Evolutionary conservation across 2,888 invertebrate species (phyloP).

Genomic region (Morinoia aosen): DNA sequence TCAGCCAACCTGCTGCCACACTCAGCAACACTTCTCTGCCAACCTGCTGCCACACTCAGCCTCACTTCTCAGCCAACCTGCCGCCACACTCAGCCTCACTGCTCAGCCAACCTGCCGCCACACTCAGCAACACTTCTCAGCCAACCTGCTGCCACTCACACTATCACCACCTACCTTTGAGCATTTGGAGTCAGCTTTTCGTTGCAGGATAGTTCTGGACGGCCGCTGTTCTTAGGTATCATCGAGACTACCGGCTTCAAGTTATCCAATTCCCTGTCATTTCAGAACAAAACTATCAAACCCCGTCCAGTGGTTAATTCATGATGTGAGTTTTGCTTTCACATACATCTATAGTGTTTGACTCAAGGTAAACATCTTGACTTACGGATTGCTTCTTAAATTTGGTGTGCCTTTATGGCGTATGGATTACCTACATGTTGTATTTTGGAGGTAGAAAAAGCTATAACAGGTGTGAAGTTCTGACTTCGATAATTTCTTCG

Average conservation of each 20-base stretch:
- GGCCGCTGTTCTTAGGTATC: background rate
- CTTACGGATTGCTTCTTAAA: background rate
- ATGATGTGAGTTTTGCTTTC: background rate
- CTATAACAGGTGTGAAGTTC: too few relatives aligned
- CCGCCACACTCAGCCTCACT: background rate
- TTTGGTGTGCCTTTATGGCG: too few relatives aligned
- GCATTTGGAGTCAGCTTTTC: background rate
- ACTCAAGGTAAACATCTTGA: background rate
- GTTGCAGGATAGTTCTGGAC: background rate
- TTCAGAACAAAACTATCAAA: background rate
- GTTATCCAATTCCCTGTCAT: background rate
- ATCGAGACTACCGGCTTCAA: background rate
- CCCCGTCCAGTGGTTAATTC: background rate
- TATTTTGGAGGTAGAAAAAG: too few relatives aligned
- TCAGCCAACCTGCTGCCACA: conserved; percentile 20
- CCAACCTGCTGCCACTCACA: background rate
- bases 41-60: background rate
- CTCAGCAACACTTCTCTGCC: background rate
- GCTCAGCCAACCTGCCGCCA: background rate
- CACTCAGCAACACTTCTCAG: background rate
- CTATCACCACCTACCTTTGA: background rate
- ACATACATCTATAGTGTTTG: background rate
- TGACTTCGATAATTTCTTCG: background rate
- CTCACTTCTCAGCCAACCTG: background rate
- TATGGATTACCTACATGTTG: too few relatives aligned